These are phyloP conservation scores for Mythimna lalbum DNA, from an alignment of 2,888 invertebrate species.

Conservation along the genomic window DNA sequence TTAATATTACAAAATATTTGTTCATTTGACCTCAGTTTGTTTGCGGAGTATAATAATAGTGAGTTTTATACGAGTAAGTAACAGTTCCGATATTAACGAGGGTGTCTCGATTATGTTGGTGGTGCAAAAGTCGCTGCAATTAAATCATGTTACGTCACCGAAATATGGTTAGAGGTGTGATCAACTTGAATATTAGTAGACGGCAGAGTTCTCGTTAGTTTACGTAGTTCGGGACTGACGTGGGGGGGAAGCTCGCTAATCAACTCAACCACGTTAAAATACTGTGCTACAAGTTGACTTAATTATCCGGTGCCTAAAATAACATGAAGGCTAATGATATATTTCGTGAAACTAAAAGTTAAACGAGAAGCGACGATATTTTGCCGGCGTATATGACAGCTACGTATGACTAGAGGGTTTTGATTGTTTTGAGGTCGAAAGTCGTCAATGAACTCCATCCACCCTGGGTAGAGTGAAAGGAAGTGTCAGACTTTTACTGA, in stretches of 20 bases:
- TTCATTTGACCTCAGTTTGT: slow-evolving; percentile 54
- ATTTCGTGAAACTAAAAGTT: too few species aligned
- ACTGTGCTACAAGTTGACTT: neutral
- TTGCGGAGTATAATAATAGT: slow-evolving; percentile 46
- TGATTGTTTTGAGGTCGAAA: too few species aligned
- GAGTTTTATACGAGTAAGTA: slow-evolving; percentile 30
- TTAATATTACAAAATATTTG: slow-evolving; percentile 61
- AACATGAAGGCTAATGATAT: too few species aligned
- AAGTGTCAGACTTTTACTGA: too few species aligned
- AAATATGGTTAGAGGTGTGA: slow-evolving; percentile 12
- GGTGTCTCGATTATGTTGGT: slow-evolving; percentile 39
- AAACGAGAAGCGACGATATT: neutral
- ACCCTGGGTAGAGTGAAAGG: too few species aligned
- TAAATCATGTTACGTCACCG: slow-evolving; percentile 21
- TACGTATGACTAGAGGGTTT: too few species aligned
- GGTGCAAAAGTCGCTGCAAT: slow-evolving; percentile 10
- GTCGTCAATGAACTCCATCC: too few species aligned
- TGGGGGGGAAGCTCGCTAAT: neutral
- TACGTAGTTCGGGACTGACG: slow-evolving; percentile 1
- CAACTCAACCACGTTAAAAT: neutral
- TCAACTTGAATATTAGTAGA: neutral
- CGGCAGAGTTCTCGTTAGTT: neutral
- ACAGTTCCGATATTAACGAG: slow-evolving; percentile 55
- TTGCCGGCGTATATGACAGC: neutral
- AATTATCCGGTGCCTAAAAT: too few species aligned